Base-by-base conservation (phyloP, 2,888 invertebrate species). In the Caenorhabditis sp. region DNA sequence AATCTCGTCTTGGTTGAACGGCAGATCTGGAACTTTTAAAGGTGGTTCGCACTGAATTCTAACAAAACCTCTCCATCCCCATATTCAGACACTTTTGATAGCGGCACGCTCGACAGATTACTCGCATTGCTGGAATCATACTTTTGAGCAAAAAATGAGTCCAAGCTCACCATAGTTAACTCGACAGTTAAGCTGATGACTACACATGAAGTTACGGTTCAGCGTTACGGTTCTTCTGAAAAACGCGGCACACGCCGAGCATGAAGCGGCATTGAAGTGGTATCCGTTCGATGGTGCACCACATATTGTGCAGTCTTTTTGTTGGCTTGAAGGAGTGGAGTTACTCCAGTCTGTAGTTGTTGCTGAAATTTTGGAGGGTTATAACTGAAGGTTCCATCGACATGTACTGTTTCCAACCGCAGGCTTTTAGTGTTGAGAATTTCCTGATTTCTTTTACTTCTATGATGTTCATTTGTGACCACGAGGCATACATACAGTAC, bases 231-330 rank as follows among this genome's bases (percentile, higher is more conserved):
- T 88, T 22, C 54, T 19, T 26, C 86, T 51, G 61, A 88, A 88
- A 73, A 89, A 89, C 0, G 89, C 88, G 14, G 89, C 89, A 74
- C 89, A 89, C 5, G 89, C 89, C 12, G 86, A 86, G 63, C 89
- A 89, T 0, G 85, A 84, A 0, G 87, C 82, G 1, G 88, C 87
- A 68, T 86, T 88, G 79, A 88, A 88, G 70, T 88, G 88, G 56
- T 86, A 89, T 19, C 89, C 89, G 49, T 87, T 88, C 4, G 87
- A 88, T 1, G 87, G 89, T 24, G 89, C 89, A 16, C 68, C 87
- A 70, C 87, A 88, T 22, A 87, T 83, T 7, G 86, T 80, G 76
- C 87, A 87, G 16, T 82, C 79, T 51, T 82, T 82, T 49, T 66
- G 56, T 6, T 51, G 61, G 10, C 66, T 61, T 0, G 61, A 54